phyloP scores from a whole-genome alignment of 1,140 invertebrate genomes.

The Drosophila teissieri region DNA sequence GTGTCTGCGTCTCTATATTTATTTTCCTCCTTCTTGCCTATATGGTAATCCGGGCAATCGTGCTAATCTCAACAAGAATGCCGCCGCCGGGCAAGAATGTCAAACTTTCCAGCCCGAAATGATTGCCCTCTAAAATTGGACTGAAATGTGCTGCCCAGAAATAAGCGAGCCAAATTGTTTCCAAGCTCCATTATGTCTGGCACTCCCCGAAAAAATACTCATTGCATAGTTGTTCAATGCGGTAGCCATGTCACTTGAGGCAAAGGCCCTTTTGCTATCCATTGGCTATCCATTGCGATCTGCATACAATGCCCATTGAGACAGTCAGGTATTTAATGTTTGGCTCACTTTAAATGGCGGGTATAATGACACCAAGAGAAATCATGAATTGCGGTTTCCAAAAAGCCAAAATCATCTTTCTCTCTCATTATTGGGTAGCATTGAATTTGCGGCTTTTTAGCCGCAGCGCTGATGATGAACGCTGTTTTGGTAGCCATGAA shows the following conservation, averaged over 20 bases:
- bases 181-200: constrained; percentile 7
- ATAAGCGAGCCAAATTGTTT: constrained; percentile 42
- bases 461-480: constrained; percentile 48
- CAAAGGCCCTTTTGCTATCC: constrained; percentile 49
- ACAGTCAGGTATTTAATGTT: constrained; percentile 41
- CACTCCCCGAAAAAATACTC: constrained; percentile 41
- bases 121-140: constrained; percentile 42
- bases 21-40: constrained; percentile 3
- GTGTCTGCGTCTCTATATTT: not conserved
- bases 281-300: constrained; percentile 39
- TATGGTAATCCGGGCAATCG: constrained; percentile 48
- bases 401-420: constrained; percentile 40
- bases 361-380: constrained; percentile 62
- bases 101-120: constrained; percentile 41
- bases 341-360: constrained; percentile 32
- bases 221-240: constrained; percentile 21
- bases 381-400: constrained; percentile 70
- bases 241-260: constrained; percentile 50
- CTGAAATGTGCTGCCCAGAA: constrained; percentile 10
- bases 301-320: constrained; percentile 73
- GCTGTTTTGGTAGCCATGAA: constrained; percentile 73
- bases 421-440: constrained; percentile 66
- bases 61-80: constrained; percentile 51
- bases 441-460: constrained; percentile 65
- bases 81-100: constrained; percentile 46